These are phyloP conservation scores for Enteromius argenteus DNA, from an alignment of 2,797 vertebrate species.

Conservation along the genomic window DNA sequence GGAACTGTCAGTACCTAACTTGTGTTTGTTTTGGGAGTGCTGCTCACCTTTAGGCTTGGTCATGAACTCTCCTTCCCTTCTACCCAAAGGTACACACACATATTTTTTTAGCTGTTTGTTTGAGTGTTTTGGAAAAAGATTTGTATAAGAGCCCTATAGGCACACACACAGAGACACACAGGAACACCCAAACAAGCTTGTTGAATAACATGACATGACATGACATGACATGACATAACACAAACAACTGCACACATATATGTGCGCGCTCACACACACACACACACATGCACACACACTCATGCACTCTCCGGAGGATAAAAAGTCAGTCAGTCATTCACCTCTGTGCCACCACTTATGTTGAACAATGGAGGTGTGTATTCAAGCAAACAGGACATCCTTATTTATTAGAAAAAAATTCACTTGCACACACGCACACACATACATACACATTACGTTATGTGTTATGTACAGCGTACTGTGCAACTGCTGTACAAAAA, in stretches of 20 bases:
- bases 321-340: slow-evolving; percentile 43
- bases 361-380: slow-evolving; percentile 77
- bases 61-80: slow-evolving; percentile 73
- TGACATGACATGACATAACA: slow-evolving; percentile 2
- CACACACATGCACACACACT: neutral
- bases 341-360: slow-evolving; percentile 68
- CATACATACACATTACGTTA: neutral
- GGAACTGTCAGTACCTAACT: slow-evolving; percentile 49
- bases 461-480: neutral
- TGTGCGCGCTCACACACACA: neutral
- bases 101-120: slow-evolving; percentile 64
- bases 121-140: slow-evolving; percentile 58
- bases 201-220: slow-evolving; percentile 32
- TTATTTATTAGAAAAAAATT: slow-evolving; percentile 77
- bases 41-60: slow-evolving; percentile 72
- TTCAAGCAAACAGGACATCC: slow-evolving; percentile 81
- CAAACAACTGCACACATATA: slow-evolving; percentile 18
- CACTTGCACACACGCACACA: slow-evolving; percentile 17
- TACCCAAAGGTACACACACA: slow-evolving; percentile 36
- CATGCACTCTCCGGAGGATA: slow-evolving; percentile 30
- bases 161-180: neutral
- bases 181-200: slow-evolving; percentile 24
- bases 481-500: slow-evolving; percentile 1
- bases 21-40: slow-evolving; percentile 72
- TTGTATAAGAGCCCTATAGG: slow-evolving; percentile 9